Base-by-base conservation (phyloP, 92 coral and sea anemone genomes). In the Porites divaricata region DNA sequence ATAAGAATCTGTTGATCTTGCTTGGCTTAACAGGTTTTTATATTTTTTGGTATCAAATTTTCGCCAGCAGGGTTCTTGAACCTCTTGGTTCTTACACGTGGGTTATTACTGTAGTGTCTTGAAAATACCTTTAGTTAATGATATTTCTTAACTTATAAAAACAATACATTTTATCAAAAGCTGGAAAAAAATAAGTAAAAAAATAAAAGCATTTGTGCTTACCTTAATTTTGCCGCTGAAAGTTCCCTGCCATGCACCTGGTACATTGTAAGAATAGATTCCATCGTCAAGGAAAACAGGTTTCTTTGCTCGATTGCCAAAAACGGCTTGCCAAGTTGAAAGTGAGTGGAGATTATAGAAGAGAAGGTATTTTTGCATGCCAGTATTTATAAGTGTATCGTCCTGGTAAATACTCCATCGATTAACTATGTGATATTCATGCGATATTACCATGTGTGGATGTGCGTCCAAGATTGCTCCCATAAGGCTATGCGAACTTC, bases 191-290 rank as follows among this genome's bases (percentile, higher is more conserved):
- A 17, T 5, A 15, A 1, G 45, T 3, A 3, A 35, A 35, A 35
- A 35, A 28, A 28, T 28, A 35, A 35, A 35, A 35, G 45, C 45
- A 35, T 35, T 35, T 14, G 1, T 0, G 66, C n/a, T 67, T 58
- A 78, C 83, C 76, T 77, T 85, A 8, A 85, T 67, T 84, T 76
- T 76, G 4, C 68, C 88, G 23, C 17, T 57, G 50, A 64, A 79
- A 8, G 86, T 59, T 23, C 89, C 89, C 80, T 86, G 89, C 89
- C 89, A 86, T 11, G 80, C 73, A 1, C 85, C 89, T 20, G 89
- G 85, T 13, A 86, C 85, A 74, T 86, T 71, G 71, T 86, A 86
- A 22, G 89, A 86, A 21, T 86, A 41, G n/a, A 86, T 71, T 14
- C 86, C 81, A 45, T 85, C 89, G 14, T 79, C 68, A 22, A 86